Base-by-base conservation (phyloP, 2,797 vertebrate species). In the Sternotherus odoratus region DNA sequence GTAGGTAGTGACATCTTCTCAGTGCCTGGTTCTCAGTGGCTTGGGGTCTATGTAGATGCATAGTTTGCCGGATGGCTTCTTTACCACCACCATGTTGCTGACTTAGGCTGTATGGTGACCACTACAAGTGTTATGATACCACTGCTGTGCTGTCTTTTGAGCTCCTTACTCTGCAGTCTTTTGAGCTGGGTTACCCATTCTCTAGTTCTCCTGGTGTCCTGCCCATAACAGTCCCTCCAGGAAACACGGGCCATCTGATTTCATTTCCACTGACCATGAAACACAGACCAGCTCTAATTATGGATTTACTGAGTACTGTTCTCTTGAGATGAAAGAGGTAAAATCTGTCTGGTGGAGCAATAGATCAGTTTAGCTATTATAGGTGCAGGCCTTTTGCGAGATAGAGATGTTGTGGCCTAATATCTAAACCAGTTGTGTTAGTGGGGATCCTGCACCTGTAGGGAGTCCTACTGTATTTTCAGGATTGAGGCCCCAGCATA, bases 251-350 rank as follows among this genome's bases (percentile, higher is more conserved):
- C n/a, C 63, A 17, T 36, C n/a, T 21, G 33, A 57, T 26, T 57
- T 12, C 56, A 57, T 26, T 30, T 13, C 56, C 56, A 57, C 56
- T 30, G 56, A 66, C n/a, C 63, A 63, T 63, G 15, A n/a, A n/a
- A 63, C 57, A 63, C 57, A 17, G 57, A n/a, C 57, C 69, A 82
- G 16, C 11, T 91, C 88, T 90, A 89, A 92, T 88, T 85, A 89
- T 21, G 82, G 51, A 3, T 80, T 56, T 92, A 63, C 4, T 12
- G 75, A 92, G 36, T 48, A 46, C 49, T 13, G 28, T 60, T 63
- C 51, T 91, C 75, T 78, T 90, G 19, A 13, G 6, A 74, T 8
- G 39, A 8, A 48, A 53, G 69, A n/a, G 56, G 90, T 87, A 95
- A 43, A 83, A 79, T 10, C 85, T 87, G 88, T 75, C 89, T 1